Evolutionary conservation across 2,113 vertebrate species (phyloP).

Genomic region (Raphicerus campestris): DNA sequence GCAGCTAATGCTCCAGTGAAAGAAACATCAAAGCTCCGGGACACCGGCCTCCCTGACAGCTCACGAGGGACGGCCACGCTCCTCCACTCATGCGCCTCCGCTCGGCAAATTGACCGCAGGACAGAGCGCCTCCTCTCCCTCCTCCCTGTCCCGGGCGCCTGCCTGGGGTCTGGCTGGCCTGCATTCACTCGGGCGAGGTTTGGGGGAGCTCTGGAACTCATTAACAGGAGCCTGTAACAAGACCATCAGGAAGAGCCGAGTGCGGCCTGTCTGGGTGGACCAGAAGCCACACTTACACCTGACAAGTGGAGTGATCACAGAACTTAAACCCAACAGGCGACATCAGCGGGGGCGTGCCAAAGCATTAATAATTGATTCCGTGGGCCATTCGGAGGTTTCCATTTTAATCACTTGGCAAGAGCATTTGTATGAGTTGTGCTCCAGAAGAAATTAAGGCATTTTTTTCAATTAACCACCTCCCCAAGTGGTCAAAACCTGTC

Average conservation of each 20-base stretch:
- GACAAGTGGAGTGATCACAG: constrained; percentile 79
- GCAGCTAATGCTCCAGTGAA: constrained; percentile 56
- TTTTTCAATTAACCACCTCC: constrained; percentile 55
- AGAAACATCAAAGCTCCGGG: constrained; percentile 72
- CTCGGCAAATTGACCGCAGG: constrained; percentile 58
- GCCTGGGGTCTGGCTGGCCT: neutral
- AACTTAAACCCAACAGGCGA: constrained; percentile 76
- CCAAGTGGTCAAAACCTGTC: constrained; percentile 31
- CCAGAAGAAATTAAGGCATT: constrained; percentile 68
- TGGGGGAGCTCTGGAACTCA: constrained; percentile 70
- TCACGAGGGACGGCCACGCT: constrained; percentile 58
- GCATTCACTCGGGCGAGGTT: constrained; percentile 2
- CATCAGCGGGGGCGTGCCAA: constrained; percentile 73
- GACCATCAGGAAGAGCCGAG: constrained; percentile 67
- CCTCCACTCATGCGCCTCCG: constrained; percentile 17
- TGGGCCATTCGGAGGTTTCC: constrained; percentile 72
- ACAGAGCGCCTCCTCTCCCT: constrained; percentile 47
- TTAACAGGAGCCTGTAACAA: constrained; percentile 66
- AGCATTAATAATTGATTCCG: constrained; percentile 79
- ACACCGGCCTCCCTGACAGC: constrained; percentile 62
- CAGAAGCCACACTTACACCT: constrained; percentile 75
- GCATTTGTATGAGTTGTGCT: constrained; percentile 70
- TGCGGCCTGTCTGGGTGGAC: constrained; percentile 74
- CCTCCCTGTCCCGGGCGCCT: constrained; percentile 28
- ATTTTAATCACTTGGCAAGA: constrained; percentile 75